These are phyloP conservation scores for Cygnus olor DNA, from an alignment of 2,797 vertebrate genomes.

Conservation along the genomic window DNA sequence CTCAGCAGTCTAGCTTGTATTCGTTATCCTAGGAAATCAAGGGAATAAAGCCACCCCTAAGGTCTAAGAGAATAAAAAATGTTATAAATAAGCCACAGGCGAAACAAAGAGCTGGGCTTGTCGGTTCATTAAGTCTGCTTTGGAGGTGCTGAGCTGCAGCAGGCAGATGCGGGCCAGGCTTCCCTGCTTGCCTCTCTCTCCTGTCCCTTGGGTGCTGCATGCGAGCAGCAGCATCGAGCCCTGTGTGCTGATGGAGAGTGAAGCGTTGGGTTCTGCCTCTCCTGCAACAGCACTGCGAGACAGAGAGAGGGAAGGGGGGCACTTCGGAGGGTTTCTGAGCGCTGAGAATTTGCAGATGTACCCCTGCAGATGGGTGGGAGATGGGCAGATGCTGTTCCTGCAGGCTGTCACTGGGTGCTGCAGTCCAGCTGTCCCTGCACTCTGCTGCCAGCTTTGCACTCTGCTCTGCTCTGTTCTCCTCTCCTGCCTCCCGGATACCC, in stretches of 20 bases:
- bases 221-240: not conserved
- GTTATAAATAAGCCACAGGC: not conserved
- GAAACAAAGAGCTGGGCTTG: not conserved
- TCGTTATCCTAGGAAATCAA: not conserved
- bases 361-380: not conserved
- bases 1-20: not conserved
- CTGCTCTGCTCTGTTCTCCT: not conserved
- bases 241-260: not conserved
- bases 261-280: not conserved
- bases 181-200: not conserved
- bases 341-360: not conserved
- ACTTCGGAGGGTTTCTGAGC: not conserved
- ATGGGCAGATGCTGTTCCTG: not conserved
- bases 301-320: not conserved
- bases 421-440: not conserved
- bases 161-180: not conserved
- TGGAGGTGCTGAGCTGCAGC: not conserved
- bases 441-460: not conserved
- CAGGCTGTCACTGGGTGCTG: not conserved
- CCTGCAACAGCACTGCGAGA: rapidly evolving
- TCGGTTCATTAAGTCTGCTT: not conserved
- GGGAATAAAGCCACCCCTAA: not conserved
- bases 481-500: not conserved
- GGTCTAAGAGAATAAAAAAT: not conserved
- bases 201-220: not conserved